Base-by-base conservation (phyloP, 2,888 invertebrate genomes). In the Hymenopus coronatus region DNA sequence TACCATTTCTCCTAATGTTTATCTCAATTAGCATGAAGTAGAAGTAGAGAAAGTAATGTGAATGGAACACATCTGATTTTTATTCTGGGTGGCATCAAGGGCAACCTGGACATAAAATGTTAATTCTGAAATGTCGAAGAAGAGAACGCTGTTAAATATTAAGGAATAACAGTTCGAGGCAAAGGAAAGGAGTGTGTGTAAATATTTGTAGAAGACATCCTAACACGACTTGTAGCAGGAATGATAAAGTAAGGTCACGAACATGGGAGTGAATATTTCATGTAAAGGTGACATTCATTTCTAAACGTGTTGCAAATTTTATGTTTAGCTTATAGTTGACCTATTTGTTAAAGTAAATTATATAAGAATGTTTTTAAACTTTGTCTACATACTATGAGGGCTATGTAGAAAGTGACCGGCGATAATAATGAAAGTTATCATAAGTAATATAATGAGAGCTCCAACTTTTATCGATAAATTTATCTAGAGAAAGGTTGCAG, bases 161-260 rank as follows among this genome's bases (percentile, higher is more conserved):
- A 70, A 70, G n/a, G 15, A 54, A 3, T 14, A 54, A 54, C 54
- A 40, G 40, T 40, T 40, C 12, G 1, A 40, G 40, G 15, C 54
- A 70, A 70, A 70, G 6, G 20, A 70, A 20, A 70, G 54, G 15
- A 54, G 14, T 54, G 54, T 6, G 3, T 15, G 81, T 87, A 88
- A 86, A 90, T 83, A 81, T 89, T 89, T 87, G 87, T 12, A 70
- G 28, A 88, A 28, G 85, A 40, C 12, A 84, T 54, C 4, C 7
- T 14, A 14, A 70, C 54, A 70, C 20, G 20, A 54, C 54, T 15
- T 14, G 54, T 15, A 54, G 54, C 20, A 20, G 1, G 14, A 54
- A 54, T 20, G 2, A 20, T 20, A 54, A 20, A 54, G 4, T 15
- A 7, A 70, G 54, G 14, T 20, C 54, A 70, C 54, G 54, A 70